Evolutionary conservation across 2,797 vertebrate species (phyloP).

Genomic region (Telmatherina bonti): DNA sequence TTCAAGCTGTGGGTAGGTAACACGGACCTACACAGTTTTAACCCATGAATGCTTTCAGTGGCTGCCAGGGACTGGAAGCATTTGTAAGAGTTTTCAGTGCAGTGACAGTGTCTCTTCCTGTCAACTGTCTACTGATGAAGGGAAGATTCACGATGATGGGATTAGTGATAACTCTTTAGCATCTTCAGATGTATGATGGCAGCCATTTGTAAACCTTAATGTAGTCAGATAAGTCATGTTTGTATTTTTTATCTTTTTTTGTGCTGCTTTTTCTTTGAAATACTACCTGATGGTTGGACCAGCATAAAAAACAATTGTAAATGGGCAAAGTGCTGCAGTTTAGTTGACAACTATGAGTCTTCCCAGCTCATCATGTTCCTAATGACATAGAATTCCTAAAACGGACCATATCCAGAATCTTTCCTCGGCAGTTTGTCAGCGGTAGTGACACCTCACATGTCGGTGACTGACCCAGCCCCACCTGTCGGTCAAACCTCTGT

Average conservation of each 20-base stretch:
- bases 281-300: background rate
- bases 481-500: conserved; percentile 38
- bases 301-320: background rate
- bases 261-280: background rate
- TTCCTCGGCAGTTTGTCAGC: conserved; percentile 46
- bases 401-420: conserved; percentile 44
- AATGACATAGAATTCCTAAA: background rate
- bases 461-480: conserved; percentile 39
- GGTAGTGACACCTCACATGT: conserved; percentile 49
- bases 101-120: conserved; percentile 37
- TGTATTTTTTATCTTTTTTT: background rate
- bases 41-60: conserved; percentile 74
- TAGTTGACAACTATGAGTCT: background rate
- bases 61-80: conserved; percentile 65
- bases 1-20: conserved; percentile 85
- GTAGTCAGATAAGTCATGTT: background rate
- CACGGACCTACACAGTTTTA: conserved; percentile 31
- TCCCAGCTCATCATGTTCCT: background rate
- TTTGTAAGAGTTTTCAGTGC: conserved; percentile 62
- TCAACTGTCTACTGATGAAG: conserved; percentile 35
- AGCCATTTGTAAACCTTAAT: background rate
- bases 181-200: background rate
- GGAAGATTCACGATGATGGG: conserved; percentile 39
- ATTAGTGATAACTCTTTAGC: background rate
- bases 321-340: background rate